Evolutionary conservation across 2,797 vertebrate genomes (phyloP).

Genomic region (Halcyon chelicuti): DNA sequence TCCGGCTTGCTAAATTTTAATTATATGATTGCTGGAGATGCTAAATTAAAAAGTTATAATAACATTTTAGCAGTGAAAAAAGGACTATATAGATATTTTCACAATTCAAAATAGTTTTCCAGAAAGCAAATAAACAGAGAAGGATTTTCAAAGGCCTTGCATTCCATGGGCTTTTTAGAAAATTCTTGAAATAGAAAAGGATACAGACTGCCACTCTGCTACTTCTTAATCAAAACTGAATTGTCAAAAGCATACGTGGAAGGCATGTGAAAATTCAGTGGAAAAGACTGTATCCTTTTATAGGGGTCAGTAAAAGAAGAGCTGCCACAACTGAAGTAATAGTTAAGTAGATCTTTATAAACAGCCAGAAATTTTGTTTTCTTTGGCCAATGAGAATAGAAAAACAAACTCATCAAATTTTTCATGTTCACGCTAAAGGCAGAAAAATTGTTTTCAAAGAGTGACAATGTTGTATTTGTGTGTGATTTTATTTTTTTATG

Average conservation of each 20-base stretch:
- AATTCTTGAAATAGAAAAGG: not conserved
- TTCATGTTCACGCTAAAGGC: not conserved
- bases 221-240: not conserved
- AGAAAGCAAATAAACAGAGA: not conserved
- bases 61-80: constrained; percentile 68
- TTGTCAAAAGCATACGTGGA: not conserved
- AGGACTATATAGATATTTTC: constrained; percentile 15
- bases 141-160: not conserved
- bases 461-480: not conserved
- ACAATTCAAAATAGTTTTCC: not conserved
- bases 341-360: not conserved
- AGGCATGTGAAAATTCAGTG: not conserved
- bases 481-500: not conserved
- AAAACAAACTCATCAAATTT: not conserved
- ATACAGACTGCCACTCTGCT: not conserved
- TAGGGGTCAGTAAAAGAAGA: not conserved
- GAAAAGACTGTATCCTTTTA: not conserved
- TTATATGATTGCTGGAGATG: constrained; percentile 68
- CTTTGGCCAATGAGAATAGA: not conserved
- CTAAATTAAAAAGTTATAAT: constrained; percentile 55
- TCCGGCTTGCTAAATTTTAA: constrained; percentile 70
- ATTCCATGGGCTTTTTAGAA: not conserved
- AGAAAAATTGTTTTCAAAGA: not conserved
- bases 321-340: not conserved
- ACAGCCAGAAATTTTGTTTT: not conserved